A percentile compares a stretch with the other conserved stretches of the same genome.
These are phyloP conservation scores for Pantelozetes paolii DNA, from an alignment of 2,888 invertebrate genomes.

Conservation along the genomic window DNA sequence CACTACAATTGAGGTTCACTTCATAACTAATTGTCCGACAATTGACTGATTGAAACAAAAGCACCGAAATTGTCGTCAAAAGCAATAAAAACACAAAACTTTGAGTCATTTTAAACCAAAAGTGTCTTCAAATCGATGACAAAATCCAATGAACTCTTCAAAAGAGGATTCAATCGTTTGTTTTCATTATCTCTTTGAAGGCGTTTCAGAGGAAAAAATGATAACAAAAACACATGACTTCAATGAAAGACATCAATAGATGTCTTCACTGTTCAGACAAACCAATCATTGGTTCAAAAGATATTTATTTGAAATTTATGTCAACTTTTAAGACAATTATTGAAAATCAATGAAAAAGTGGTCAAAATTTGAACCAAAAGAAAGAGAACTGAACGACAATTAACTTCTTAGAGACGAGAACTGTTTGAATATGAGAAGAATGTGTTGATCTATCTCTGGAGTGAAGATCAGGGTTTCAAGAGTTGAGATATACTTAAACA, in stretches of 20 bases:
- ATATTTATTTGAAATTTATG: not conserved
- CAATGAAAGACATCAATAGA: no score
- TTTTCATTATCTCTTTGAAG: not conserved
- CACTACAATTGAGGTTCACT: slow-evolving; percentile 23
- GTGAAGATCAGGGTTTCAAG: slow-evolving; percentile 92
- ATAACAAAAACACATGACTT: no score
- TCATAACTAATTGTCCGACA: not conserved
- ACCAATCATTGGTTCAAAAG: not conserved
- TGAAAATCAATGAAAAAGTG: no score
- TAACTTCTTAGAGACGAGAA: slow-evolving; percentile 70
- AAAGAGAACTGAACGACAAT: no score
- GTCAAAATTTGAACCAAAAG: no score
- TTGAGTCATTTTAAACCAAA: not conserved
- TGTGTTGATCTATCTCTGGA: slow-evolving; percentile 90
- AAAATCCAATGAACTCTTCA: no score
- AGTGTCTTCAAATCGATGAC: no score
- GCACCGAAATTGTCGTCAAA: not conserved
- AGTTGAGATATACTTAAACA: slow-evolving; percentile 91
- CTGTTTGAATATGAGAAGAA: slow-evolving; percentile 94
- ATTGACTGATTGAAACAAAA: not conserved
- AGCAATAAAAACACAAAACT: not conserved
- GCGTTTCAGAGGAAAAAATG: no score
- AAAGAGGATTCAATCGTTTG: no score
- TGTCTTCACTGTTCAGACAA: not conserved
- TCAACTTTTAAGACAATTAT: no score